Conservation (phyloP, 1,140 invertebrate species). For the Drosophila hydei region DNA sequence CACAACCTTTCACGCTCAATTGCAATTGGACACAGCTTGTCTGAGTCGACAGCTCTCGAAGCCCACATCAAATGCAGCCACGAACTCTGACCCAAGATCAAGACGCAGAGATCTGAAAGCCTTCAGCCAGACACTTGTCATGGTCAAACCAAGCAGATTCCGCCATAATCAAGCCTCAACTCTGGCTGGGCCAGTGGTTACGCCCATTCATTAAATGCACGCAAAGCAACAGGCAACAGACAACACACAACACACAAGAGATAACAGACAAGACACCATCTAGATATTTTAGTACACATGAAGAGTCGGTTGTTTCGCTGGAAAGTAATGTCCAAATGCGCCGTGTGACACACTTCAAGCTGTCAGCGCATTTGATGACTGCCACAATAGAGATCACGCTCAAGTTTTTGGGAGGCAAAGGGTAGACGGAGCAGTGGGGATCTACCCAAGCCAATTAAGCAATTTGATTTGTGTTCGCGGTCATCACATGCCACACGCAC, state of each 20-base stretch:
- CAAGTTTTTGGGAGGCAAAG: background rate
- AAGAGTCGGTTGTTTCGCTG: constrained; percentile 22
- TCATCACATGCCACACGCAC: constrained; percentile 47
- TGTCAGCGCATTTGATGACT: constrained; percentile 40
- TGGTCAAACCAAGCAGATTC: constrained; percentile 8
- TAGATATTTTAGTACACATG: background rate
- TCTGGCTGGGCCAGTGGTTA: background rate
- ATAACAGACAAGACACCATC: background rate
- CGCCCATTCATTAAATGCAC: constrained; percentile 46
- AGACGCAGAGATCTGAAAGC: constrained; percentile 1
- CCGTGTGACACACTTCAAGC: constrained; percentile 49
- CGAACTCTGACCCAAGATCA: constrained; percentile 37
- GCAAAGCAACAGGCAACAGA: constrained; percentile 20
- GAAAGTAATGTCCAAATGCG: constrained; percentile 41
- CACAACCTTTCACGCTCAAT: background rate
- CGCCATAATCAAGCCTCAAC: constrained; percentile 13
- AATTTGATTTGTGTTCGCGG: constrained; percentile 56
- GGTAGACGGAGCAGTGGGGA: background rate
- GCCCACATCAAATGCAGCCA: constrained; percentile 15
- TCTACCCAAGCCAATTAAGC: constrained; percentile 50
- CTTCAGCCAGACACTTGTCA: constrained; percentile 19
- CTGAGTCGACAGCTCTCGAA: constrained; percentile 18
- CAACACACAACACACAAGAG: constrained; percentile 5
- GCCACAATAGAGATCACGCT: too few species aligned
- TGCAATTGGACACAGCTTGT: constrained; percentile 30